Evolutionary conservation across 2,888 invertebrate species (phyloP).

Genomic region (Melanotus villosus): DNA sequence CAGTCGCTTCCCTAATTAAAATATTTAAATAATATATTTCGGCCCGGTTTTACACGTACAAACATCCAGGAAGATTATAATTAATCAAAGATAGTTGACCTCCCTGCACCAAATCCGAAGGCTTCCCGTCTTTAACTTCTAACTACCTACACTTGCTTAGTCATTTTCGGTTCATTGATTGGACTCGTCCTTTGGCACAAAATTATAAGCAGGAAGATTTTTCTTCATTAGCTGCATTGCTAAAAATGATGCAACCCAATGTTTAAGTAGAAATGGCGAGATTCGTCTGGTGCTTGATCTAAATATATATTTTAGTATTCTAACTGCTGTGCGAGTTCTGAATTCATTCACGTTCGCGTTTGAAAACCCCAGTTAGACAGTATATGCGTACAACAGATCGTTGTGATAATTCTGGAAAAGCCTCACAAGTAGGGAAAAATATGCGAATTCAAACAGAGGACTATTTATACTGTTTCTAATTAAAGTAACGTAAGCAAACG

Average conservation of each 20-base stretch:
- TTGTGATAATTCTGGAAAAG: too few relatives aligned
- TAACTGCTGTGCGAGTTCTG: conserved; percentile 27
- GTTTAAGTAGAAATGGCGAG: conserved; percentile 16
- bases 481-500: too few relatives aligned
- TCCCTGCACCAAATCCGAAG: conserved; percentile 22
- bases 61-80: conserved; percentile 45
- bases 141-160: conserved; percentile 37
- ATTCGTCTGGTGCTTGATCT: conserved; percentile 28
- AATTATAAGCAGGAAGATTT: conserved; percentile 27
- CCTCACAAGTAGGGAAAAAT: too few relatives aligned
- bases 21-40: conserved; percentile 31
- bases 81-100: conserved; percentile 35
- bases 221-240: conserved; percentile 35
- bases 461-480: too few relatives aligned
- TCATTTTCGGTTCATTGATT: conserved; percentile 50
- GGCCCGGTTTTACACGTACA: conserved; percentile 41
- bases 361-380: not conserved
- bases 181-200: conserved; percentile 48
- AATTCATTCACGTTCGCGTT: conserved; percentile 31
- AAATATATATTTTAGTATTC: conserved; percentile 26
- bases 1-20: conserved; percentile 46
- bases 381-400: too few relatives aligned
- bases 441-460: too few relatives aligned
- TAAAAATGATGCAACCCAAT: conserved; percentile 46
- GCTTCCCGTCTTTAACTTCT: conserved; percentile 6